phyloP scores from a whole-genome alignment of 2,888 invertebrate species.

The Spicauda simplicius region DNA sequence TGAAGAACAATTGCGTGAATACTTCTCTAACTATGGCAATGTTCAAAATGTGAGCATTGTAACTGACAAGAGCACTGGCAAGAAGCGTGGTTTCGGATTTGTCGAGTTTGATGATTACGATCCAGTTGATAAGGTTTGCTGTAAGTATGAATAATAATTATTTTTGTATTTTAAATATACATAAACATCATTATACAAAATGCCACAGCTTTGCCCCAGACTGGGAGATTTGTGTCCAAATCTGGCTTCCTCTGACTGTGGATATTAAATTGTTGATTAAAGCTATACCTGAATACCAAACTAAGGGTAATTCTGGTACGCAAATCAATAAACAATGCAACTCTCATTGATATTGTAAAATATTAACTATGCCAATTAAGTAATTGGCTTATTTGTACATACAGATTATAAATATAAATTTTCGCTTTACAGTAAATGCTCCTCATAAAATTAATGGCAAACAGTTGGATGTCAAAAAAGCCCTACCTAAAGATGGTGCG shows the following conservation, averaged over 20 bases:
- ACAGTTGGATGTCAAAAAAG: constrained; percentile 96
- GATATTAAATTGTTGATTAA: constrained; percentile 75
- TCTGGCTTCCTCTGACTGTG: constrained; percentile 82
- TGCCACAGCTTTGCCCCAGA: constrained; percentile 82
- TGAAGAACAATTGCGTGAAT: constrained; percentile 94
- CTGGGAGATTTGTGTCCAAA: constrained; percentile 69
- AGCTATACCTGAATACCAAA: constrained; percentile 76
- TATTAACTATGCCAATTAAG: neutral
- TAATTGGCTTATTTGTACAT: neutral
- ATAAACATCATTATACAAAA: constrained; percentile 8
- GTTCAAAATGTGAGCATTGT: constrained; percentile 95
- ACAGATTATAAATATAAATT: neutral
- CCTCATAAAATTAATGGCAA: constrained; percentile 94
- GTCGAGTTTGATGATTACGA: constrained; percentile 99
- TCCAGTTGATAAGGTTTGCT: constrained; percentile 97
- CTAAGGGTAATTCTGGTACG: constrained; percentile 72
- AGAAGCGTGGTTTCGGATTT: constrained; percentile 98
- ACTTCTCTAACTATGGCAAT: constrained; percentile 92
- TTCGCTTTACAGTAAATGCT: constrained; percentile 87
- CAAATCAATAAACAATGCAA: constrained; percentile 70
- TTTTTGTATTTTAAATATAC: constrained; percentile 27
- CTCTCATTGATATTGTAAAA: constrained; percentile 16
- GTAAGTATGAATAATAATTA: constrained; percentile 89
- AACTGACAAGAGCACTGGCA: constrained; percentile 96
- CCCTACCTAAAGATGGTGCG: constrained; percentile 92